These are phyloP conservation scores for Papilio glaucus DNA, from an alignment of 1,140 invertebrate species.

Conservation along the genomic window DNA sequence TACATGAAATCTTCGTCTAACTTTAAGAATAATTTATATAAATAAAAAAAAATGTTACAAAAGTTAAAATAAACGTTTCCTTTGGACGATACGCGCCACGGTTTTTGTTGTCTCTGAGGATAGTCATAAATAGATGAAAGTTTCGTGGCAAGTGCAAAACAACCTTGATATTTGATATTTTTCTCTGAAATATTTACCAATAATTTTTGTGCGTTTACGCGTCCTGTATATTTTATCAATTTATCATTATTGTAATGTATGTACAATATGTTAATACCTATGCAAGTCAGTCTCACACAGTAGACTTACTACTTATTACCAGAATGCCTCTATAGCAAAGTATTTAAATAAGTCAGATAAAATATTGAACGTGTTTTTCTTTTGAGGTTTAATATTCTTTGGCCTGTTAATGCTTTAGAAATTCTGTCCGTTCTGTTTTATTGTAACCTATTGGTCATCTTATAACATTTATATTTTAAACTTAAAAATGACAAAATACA, in stretches of 20 bases:
- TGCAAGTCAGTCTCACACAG: conserved; percentile 24
- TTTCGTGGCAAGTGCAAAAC: not conserved
- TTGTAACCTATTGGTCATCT: no score
- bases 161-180: not conserved
- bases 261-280: conserved; percentile 14
- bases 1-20: not conserved
- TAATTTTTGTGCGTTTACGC: not conserved
- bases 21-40: not conserved
- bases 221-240: not conserved
- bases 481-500: no score
- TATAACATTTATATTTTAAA: no score
- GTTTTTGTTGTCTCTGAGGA: not conserved
- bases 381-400: not conserved
- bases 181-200: not conserved
- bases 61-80: not conserved
- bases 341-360: not conserved
- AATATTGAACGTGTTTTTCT: no score
- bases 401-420: not conserved
- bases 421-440: no score
- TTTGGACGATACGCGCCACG: not conserved
- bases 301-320: no score
- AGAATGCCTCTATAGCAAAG: not conserved
- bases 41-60: not conserved
- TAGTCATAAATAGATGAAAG: not conserved
- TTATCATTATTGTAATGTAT: not conserved